A percentile compares a stretch with the other conserved stretches of the same genome.
Conservation (phyloP, 2,113 vertebrate genomes). For the Malaclemys terrapin region DNA sequence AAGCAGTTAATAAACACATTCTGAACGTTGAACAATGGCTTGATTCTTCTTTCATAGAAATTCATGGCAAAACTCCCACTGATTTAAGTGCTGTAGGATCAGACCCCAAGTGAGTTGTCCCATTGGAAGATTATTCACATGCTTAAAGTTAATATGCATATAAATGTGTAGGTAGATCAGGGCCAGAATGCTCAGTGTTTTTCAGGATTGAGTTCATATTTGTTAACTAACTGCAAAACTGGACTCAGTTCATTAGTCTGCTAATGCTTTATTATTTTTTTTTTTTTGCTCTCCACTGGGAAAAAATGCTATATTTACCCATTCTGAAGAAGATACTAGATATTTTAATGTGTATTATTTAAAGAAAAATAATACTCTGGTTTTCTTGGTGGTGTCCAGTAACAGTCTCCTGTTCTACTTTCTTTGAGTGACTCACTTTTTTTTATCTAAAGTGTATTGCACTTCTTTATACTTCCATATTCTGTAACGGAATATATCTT, state of each 20-base stretch:
- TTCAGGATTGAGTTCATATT: not conserved
- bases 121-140: not conserved
- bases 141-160: not conserved
- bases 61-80: not conserved
- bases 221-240: conserved; percentile 20
- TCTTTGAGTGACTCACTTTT: not conserved
- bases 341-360: not conserved
- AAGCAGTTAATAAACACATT: not conserved
- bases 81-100: not conserved
- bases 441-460: not conserved
- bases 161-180: not conserved
- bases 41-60: not conserved
- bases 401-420: not conserved
- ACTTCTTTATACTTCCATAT: not conserved
- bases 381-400: not conserved
- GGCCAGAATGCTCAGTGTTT: not conserved
- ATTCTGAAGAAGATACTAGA: accelerated
- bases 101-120: not conserved
- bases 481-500: not conserved
- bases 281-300: not conserved
- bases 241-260: conserved; percentile 16
- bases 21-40: not conserved
- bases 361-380: not conserved
- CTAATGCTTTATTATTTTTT: not conserved
- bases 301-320: not conserved